Conservation (phyloP, 2,888 invertebrate genomes). For the Mythimna loreyi region DNA sequence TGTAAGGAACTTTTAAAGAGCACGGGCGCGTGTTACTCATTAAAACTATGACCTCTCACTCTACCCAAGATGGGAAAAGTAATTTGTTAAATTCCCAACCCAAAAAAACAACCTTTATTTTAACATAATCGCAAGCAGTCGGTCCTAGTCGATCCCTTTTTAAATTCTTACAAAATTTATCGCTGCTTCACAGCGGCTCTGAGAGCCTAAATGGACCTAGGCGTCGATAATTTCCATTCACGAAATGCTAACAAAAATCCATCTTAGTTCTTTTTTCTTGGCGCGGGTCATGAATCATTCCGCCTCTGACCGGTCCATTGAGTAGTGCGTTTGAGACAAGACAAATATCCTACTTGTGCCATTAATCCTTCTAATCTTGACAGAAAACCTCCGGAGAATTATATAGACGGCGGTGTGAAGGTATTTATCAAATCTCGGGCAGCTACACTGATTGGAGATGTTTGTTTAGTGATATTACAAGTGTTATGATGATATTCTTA, state of each 20-base stretch:
- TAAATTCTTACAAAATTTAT: slow-evolving; percentile 37
- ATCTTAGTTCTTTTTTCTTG: slow-evolving; percentile 55
- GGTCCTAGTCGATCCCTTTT: slow-evolving; percentile 3
- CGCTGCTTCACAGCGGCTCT: neutral
- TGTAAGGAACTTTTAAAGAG: no score
- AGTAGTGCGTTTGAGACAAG: slow-evolving; percentile 76
- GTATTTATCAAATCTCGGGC: slow-evolving; percentile 68
- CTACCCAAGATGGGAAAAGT: no score
- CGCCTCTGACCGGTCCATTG: slow-evolving; percentile 63
- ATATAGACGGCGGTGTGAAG: slow-evolving; percentile 61
- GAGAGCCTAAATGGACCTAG: slow-evolving; percentile 29
- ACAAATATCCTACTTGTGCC: slow-evolving; percentile 80
- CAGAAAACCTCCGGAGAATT: slow-evolving; percentile 78
- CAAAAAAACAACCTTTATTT: slow-evolving; percentile 18
- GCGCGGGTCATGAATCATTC: slow-evolving; percentile 64
- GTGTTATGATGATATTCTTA: slow-evolving; percentile 44
- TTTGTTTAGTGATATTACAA: slow-evolving; percentile 49
- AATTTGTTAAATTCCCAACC: no score
- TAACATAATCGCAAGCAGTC: slow-evolving; percentile 11
- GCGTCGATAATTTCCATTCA: slow-evolving; percentile 55
- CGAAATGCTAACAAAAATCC: slow-evolving; percentile 48
- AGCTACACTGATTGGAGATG: slow-evolving; percentile 52
- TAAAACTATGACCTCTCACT: no score
- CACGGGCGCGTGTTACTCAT: no score
- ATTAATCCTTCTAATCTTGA: slow-evolving; percentile 88